Evolutionary conservation across 2,113 vertebrate genomes (phyloP).

Genomic region (Aegotheles bennettii): DNA sequence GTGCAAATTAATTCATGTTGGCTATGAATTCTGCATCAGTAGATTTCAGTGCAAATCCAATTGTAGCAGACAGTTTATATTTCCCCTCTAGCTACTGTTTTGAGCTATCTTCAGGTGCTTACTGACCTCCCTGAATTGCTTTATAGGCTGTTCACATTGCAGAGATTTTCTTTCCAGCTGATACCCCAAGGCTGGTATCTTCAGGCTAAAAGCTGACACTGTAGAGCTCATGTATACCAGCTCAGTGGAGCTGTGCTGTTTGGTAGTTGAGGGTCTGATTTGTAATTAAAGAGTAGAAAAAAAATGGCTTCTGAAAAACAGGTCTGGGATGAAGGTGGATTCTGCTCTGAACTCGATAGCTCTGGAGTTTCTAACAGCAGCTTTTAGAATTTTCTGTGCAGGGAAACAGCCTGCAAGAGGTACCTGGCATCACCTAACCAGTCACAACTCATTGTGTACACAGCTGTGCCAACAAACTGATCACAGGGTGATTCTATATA

Average conservation of each 20-base stretch:
- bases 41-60: background rate
- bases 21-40: background rate
- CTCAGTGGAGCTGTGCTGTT: background rate
- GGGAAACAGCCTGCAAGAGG: background rate
- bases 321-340: background rate
- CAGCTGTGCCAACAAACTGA: background rate
- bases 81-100: background rate
- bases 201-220: background rate
- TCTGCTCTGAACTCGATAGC: background rate
- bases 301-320: background rate
- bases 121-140: background rate
- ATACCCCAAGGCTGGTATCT: background rate
- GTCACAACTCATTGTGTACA: background rate
- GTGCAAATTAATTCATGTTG: constrained; percentile 4
- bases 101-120: background rate
- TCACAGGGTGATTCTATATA: background rate
- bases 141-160: background rate
- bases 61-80: background rate
- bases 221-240: background rate
- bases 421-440: background rate
- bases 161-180: background rate
- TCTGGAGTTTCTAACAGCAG: background rate
- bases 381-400: background rate
- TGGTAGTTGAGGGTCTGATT: background rate
- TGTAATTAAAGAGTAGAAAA: background rate